phyloP scores from a whole-genome alignment of 1,140 invertebrate genomes.

The Mylabris phalerata region DNA sequence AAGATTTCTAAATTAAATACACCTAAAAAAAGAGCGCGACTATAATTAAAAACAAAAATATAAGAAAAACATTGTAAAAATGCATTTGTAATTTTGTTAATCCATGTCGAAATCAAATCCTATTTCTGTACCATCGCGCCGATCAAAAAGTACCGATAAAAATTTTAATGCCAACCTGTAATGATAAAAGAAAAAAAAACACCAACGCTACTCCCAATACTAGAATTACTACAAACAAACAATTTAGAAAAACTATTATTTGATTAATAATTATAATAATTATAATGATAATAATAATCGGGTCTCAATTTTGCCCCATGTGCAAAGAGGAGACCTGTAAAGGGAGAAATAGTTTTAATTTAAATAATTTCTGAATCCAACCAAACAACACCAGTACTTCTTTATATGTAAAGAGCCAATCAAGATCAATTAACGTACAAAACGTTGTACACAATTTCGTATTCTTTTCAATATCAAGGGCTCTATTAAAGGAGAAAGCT shows the following conservation, averaged over 20 bases:
- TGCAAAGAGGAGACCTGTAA: constrained; percentile 85
- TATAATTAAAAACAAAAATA: too few species aligned
- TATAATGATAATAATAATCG: not conserved
- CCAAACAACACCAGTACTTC: constrained; percentile 32
- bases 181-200: not conserved
- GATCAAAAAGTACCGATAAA: too few species aligned
- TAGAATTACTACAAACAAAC: too few species aligned
- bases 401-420: constrained; percentile 25
- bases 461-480: constrained; percentile 17
- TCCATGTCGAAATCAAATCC: too few species aligned
- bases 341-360: constrained; percentile 44
- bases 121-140: too few species aligned
- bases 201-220: constrained; percentile 18
- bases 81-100: too few species aligned
- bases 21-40: too few species aligned
- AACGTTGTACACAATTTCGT: not conserved
- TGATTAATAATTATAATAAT: too few species aligned
- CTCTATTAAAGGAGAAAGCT: constrained; percentile 36
- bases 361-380: constrained; percentile 18
- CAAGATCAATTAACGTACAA: constrained; percentile 15
- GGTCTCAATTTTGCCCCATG: constrained; percentile 59
- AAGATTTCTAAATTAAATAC: too few species aligned
- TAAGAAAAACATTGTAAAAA: too few species aligned
- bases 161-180: too few species aligned
- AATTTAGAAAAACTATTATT: too few species aligned